Conservation (phyloP, 2,113 vertebrate species). For the Aviceda subcristata region DNA sequence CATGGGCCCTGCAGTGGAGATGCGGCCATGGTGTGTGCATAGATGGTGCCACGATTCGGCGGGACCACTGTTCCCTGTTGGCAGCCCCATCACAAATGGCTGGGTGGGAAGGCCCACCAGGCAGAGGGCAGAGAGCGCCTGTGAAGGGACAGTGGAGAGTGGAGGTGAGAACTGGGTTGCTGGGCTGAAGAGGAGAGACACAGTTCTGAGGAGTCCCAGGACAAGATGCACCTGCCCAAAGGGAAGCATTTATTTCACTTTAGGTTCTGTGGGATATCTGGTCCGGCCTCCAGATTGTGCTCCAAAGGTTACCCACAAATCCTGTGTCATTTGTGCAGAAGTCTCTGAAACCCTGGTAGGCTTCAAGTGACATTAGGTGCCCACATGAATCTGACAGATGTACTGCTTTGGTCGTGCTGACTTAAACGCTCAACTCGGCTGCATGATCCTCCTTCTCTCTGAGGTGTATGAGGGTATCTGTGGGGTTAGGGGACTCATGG, state of each 20-base stretch:
- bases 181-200: fast-evolving
- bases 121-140: background rate
- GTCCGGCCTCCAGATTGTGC: background rate
- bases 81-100: background rate
- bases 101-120: background rate
- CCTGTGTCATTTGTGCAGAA: background rate
- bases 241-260: background rate
- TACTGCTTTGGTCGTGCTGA: background rate
- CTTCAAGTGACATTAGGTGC: background rate
- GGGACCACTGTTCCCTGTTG: fast-evolving
- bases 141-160: background rate
- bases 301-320: background rate
- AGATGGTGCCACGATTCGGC: background rate
- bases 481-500: background rate
- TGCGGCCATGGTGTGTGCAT: background rate
- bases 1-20: background rate
- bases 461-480: background rate
- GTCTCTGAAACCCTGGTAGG: background rate
- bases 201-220: background rate
- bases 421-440: background rate
- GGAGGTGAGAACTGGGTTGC: background rate
- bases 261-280: background rate
- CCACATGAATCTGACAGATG: background rate
- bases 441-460: background rate
- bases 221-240: background rate